These are phyloP conservation scores for Drosophila tani DNA, from an alignment of 1,140 invertebrate species.

Conservation along the genomic window DNA sequence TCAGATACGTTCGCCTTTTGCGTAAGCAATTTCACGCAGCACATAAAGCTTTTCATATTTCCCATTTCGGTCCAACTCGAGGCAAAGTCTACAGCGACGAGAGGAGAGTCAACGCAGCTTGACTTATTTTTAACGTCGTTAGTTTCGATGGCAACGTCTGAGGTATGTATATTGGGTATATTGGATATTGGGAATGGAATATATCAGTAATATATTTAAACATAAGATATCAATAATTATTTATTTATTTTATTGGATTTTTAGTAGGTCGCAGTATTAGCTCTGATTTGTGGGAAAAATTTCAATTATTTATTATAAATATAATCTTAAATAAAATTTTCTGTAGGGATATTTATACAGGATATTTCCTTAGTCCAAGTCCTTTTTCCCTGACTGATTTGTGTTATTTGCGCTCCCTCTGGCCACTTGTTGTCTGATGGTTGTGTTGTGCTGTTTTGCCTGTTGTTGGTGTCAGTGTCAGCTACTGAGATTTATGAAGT, in stretches of 20 bases:
- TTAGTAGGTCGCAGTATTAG: neutral
- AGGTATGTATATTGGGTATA: slow-evolving; percentile 1
- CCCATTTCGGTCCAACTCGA: slow-evolving; percentile 53
- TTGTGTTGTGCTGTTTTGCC: slow-evolving; percentile 32
- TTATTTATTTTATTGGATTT: neutral
- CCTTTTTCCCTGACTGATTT: slow-evolving; percentile 4
- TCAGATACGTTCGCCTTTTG: slow-evolving; percentile 54
- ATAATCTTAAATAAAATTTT: neutral
- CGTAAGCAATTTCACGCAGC: slow-evolving; percentile 71
- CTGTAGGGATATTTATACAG: neutral
- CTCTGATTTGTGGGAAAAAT: neutral
- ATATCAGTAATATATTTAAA: too few species aligned
- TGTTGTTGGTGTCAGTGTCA: slow-evolving; percentile 72
- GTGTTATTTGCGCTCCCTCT: slow-evolving; percentile 39
- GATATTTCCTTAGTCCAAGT: neutral
- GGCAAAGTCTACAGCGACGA: slow-evolving; percentile 13
- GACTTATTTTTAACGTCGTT: slow-evolving; percentile 79
- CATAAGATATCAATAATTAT: neutral
- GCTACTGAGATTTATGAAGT: slow-evolving; percentile 79
- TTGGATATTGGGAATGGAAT: neutral
- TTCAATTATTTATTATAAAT: neutral
- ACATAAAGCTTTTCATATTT: slow-evolving; percentile 55
- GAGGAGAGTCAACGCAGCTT: slow-evolving; percentile 44
- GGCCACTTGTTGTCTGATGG: slow-evolving; percentile 69
- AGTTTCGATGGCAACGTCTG: slow-evolving; percentile 25